Evolutionary conservation across 2,113 vertebrate genomes (phyloP), one percentile per base, ranked within the genome.

Genomic region (Xyrauchen texanus): DNA sequence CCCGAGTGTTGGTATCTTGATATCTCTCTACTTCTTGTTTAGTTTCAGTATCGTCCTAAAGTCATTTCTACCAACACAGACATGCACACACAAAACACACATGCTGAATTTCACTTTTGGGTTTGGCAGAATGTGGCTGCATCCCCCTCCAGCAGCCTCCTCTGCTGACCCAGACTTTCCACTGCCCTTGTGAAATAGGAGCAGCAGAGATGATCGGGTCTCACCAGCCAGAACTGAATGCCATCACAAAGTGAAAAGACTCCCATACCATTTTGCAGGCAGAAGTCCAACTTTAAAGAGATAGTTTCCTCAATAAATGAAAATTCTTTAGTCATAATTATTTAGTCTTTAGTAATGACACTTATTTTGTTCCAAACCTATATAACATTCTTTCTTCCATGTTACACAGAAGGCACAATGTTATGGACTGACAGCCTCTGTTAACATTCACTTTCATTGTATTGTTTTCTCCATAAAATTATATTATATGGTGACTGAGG

Each of bases 141-240:
- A 42, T 63, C 60, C 76, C 47, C 68, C 61, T 52, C 44, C 49
- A 61, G 57, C 11, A 51, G 57, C 46, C 9, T 63, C 72, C 58
- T 76, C 12, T 81, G 79, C 79, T 81, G 79, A 81, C 46, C 68
- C 79, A 69, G 73, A 76, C 21, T 63, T 81, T 81, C 79, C 79
- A 81, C 66, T 81, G 72, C 11, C 64, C 72, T 68, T 45, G 71
- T 81, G 79, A 81, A 62, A 81, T 68, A 76, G 57, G 65, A 67
- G 55, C 77, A 7, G 51, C n/a, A 65, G 60, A 79, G 61, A 47
- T 6, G 67, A 79, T 79, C 61, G 4, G 49, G 60, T 52, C 58
- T 55, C 52, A 57, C 12, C 21, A 44, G 12, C 12, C 61, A 21
- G 58, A 64, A 64, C 61, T 52, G 58, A 63, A 46, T 79, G 49